Evolutionary conservation across 23 tunicate genomes (phyloP).

Genomic region (Trididemnum clinides): DNA sequence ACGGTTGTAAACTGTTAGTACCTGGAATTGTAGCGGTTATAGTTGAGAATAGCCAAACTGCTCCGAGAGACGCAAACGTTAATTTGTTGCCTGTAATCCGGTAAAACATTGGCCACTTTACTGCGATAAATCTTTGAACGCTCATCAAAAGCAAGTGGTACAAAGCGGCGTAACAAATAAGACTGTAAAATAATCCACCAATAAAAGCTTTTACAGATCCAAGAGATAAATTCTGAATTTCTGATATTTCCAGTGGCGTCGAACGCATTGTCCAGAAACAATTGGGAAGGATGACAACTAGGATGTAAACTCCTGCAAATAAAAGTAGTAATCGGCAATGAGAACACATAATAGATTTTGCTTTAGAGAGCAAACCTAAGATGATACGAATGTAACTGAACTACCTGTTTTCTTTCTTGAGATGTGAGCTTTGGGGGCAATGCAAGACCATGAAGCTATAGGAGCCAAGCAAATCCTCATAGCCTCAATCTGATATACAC

Average conservation of each 20-base stretch:
- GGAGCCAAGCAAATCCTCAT: too few relatives aligned
- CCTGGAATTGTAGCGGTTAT: not conserved
- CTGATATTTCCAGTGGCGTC: not conserved
- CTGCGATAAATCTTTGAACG: slow-evolving; percentile 34
- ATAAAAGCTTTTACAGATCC: not conserved
- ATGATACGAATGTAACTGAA: too few relatives aligned
- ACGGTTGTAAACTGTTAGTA: too few relatives aligned
- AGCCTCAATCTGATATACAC: too few relatives aligned
- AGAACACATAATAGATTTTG: too few relatives aligned
- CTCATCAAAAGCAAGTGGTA: slow-evolving; percentile 26
- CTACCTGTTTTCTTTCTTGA: too few relatives aligned
- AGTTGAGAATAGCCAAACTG: not conserved
- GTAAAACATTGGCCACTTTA: slow-evolving; percentile 9
- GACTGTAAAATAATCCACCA: slow-evolving; percentile 15
- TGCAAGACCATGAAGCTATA: too few relatives aligned
- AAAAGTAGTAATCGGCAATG: not conserved
- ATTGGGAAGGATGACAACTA: slow-evolving; percentile 18
- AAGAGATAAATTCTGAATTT: not conserved
- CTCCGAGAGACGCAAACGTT: not conserved
- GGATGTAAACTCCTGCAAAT: slow-evolving; percentile 13
- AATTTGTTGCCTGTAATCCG: not conserved
- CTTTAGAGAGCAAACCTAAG: too few relatives aligned
- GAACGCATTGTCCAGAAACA: not conserved
- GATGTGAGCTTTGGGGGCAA: too few relatives aligned
- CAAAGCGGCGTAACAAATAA: slow-evolving; percentile 3